phyloP scores from a whole-genome alignment of 2,797 vertebrate species.

The Crenuchus spilurus region DNA sequence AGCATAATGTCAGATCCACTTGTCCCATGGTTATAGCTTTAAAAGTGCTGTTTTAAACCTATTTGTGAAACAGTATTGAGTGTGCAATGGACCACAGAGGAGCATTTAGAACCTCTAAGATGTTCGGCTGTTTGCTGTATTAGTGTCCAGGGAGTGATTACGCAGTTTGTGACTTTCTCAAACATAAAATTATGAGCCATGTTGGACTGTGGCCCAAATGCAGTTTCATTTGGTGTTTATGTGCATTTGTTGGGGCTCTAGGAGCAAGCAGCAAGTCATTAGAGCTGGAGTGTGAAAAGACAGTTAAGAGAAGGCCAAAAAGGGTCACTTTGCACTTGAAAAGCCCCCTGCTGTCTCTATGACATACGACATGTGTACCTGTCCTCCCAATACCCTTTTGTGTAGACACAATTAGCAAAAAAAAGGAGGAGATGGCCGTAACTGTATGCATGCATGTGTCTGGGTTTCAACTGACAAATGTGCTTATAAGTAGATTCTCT shows the following conservation, averaged over 20 bases:
- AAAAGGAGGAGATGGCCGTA: conserved; percentile 9
- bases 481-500: conserved; percentile 14
- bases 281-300: conserved; percentile 53
- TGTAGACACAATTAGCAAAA: conserved; percentile 37
- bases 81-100: conserved; percentile 20
- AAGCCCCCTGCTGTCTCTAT: conserved; percentile 25
- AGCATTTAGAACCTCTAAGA: conserved; percentile 46
- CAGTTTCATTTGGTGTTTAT: conserved; percentile 12
- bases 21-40: neutral
- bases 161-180: conserved; percentile 11
- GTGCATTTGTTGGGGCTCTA: neutral
- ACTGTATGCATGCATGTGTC: neutral
- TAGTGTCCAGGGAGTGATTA: conserved; percentile 54
- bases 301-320: conserved; percentile 48
- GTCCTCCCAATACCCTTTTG: conserved; percentile 25
- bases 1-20: neutral
- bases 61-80: conserved; percentile 57
- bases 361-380: conserved; percentile 34
- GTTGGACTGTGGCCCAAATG: conserved; percentile 23
- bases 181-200: conserved; percentile 9
- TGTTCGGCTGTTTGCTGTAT: conserved; percentile 25
- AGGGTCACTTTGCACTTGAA: conserved; percentile 50
- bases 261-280: conserved; percentile 46
- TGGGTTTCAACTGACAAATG: conserved; percentile 23
- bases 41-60: conserved; percentile 64